phyloP scores from a whole-genome alignment of 2,113 vertebrate genomes.

The Nothocercus julius region DNA sequence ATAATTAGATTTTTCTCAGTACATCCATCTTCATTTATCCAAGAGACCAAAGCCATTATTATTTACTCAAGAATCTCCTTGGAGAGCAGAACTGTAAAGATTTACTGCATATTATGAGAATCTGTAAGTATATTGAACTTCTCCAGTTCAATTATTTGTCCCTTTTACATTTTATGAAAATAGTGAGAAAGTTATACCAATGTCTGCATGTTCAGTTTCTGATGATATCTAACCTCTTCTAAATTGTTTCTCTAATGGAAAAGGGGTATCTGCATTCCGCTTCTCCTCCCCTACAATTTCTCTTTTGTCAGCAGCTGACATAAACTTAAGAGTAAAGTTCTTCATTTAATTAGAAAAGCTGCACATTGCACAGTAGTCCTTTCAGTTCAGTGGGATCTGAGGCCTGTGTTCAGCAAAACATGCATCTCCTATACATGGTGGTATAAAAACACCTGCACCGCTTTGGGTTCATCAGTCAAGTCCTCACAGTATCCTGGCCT shows the following conservation, averaged over 20 bases:
- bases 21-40: constrained; percentile 65
- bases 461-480: background rate
- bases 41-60: constrained; percentile 57
- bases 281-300: background rate
- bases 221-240: background rate
- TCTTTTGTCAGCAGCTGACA: background rate
- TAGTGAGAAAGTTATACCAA: background rate
- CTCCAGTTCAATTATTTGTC: constrained; percentile 39
- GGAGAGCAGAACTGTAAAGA: constrained; percentile 49
- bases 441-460: background rate
- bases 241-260: background rate
- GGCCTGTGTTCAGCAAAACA: background rate
- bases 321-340: background rate
- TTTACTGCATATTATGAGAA: constrained; percentile 60
- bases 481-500: background rate
- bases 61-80: constrained; percentile 63
- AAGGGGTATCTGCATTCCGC: background rate
- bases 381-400: background rate
- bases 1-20: constrained; percentile 64
- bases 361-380: background rate
- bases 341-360: background rate
- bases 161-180: constrained; percentile 20
- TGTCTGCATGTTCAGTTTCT: background rate
- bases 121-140: constrained; percentile 30
- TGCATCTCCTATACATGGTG: background rate